phyloP scores from a whole-genome alignment of 2,113 vertebrate genomes.

The Turnix velox region DNA sequence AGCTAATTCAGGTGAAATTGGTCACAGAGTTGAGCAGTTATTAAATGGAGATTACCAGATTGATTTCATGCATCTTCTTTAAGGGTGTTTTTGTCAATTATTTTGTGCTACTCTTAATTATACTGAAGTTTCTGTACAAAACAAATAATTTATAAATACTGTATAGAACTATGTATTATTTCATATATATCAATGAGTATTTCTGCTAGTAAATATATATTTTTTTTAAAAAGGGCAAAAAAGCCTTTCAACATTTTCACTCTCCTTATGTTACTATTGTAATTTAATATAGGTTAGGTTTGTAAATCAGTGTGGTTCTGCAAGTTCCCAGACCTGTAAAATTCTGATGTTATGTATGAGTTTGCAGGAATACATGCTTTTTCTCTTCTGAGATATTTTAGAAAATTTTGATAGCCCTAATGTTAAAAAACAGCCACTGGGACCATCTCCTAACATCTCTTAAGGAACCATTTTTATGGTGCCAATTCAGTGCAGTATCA shows the following conservation, averaged over 20 bases:
- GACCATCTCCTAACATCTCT: background rate
- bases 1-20: background rate
- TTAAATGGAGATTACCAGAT: background rate
- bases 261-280: background rate
- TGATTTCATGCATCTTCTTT: background rate
- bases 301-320: background rate
- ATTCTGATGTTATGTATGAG: background rate
- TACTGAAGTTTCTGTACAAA: background rate
- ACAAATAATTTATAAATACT: background rate
- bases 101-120: background rate
- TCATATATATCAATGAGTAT: background rate
- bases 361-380: background rate
- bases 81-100: background rate
- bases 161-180: background rate
- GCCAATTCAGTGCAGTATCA: background rate
- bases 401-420: background rate
- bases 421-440: background rate
- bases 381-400: background rate
- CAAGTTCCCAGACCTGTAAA: background rate
- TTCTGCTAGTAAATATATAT: background rate
- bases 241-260: background rate
- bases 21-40: background rate
- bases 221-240: background rate
- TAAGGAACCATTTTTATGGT: background rate
- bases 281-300: background rate